Percentiles rank a stretch among this genome's conserved stretches.
Evolutionary conservation across 2,888 invertebrate genomes (phyloP).

Genomic region (Apodemia duryi): DNA sequence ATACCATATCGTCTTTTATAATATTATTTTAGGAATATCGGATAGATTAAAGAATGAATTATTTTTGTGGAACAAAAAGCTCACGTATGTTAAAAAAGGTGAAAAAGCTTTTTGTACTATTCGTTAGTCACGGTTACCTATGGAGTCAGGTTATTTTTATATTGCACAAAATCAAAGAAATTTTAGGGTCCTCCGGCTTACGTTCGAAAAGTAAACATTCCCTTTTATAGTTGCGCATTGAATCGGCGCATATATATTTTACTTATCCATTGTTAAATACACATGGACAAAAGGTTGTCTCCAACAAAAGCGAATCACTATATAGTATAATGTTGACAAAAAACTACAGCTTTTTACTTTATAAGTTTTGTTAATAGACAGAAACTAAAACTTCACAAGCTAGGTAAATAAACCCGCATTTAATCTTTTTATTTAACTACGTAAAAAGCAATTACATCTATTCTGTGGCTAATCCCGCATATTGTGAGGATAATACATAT

Average conservation of each 20-base stretch:
- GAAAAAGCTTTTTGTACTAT: slow-evolving; percentile 39
- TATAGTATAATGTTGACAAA: slow-evolving; percentile 35
- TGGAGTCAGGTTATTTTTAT: slow-evolving; percentile 61
- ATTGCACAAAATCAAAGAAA: slow-evolving; percentile 66
- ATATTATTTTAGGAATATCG: not conserved
- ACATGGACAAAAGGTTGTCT: slow-evolving; percentile 57
- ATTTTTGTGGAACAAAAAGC: slow-evolving; percentile 28
- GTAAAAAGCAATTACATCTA: slow-evolving; percentile 65
- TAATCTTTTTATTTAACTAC: slow-evolving; percentile 53
- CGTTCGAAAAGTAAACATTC: slow-evolving; percentile 68
- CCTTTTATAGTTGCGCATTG: slow-evolving; percentile 67
- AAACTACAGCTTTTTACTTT: slow-evolving; percentile 42
- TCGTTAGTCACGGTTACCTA: slow-evolving; percentile 64
- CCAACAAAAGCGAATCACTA: slow-evolving; percentile 62
- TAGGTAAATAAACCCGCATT: slow-evolving; percentile 59
- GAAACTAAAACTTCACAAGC: slow-evolving; percentile 37
- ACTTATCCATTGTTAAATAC: slow-evolving; percentile 68
- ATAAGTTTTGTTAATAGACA: slow-evolving; percentile 21
- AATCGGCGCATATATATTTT: slow-evolving; percentile 64
- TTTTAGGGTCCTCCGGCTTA: slow-evolving; percentile 52
- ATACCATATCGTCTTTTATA: not conserved
- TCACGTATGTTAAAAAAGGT: slow-evolving; percentile 44
- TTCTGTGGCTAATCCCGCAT: slow-evolving; percentile 71
- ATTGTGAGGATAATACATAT: slow-evolving; percentile 61
- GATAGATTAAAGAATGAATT: not conserved